Base-by-base conservation (phyloP, 2,797 vertebrate genomes). In the Perodicticus potto region DNA sequence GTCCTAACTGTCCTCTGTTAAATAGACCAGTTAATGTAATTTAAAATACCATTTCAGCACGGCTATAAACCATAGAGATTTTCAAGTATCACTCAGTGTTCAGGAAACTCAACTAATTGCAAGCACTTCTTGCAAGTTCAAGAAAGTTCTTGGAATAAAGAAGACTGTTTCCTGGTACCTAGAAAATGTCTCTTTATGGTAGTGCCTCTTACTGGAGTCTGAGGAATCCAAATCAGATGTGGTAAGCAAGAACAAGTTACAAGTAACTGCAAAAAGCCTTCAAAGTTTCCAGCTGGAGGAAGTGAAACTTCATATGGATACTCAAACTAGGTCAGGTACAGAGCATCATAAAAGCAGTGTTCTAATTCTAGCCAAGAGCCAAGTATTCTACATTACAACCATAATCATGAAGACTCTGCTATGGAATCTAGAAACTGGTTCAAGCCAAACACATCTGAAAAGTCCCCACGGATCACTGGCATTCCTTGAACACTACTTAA, bases 31-130 rank as follows among this genome's bases (percentile, higher is more conserved):
- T 86, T 96, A 96, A 78, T 76, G 11, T 67, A 88, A 97, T 63
- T 95, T 96, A 88, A 97, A 96, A 93, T 78, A 32, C 34, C 88
- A 92, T 86, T 94, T 94, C 32, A 32, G 43, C 89, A 95, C 57
- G 73, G 69, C 12, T 67, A 93, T 61, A 96, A 96, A 95, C 53
- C 91, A 97, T 25, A 93, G 63, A 92, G 20, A 94, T 95, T 90
- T 95, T 94, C 55, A 74, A 96, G 63, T 90, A 96, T 70, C 69
- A 94, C n/a, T 94, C 40, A 49, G 9, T 89, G n/a, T 90, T 87
- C 81, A 90, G 74, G 69, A 96, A 92, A 34, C 23, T 86, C 49
- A 93, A 93, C 25, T 88, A 91, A 61, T 57, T 74, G 89, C 73
- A 93, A 94, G 55, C 43, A 40, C 65, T 89, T 95, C 65, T 91